Percentiles rank a stretch among this genome's conserved stretches.
Conservation (phyloP, 2,888 invertebrate species). For the Falcaria lacertinaria region DNA sequence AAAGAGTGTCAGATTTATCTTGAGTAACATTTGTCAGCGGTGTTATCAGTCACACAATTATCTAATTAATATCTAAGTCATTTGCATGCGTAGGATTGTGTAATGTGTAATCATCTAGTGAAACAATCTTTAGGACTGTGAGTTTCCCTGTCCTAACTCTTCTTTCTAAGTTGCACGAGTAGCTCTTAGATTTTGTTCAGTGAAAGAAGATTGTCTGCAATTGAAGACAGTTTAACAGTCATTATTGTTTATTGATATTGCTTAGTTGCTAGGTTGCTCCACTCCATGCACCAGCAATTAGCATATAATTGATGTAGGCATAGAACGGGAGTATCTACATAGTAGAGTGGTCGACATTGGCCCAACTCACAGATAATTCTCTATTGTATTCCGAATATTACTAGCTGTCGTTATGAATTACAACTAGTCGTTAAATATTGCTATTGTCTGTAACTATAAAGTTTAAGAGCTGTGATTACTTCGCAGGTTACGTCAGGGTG, state of each 20-base stretch:
- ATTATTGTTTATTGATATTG: no score
- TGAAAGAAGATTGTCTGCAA: no score
- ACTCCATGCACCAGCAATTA: constrained; percentile 17
- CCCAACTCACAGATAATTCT: constrained; percentile 39
- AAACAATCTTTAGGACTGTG: neutral
- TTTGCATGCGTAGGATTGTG: neutral
- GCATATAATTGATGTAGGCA: constrained; percentile 19
- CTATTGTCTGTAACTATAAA: constrained; percentile 31
- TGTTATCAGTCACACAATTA: constrained; percentile 1
- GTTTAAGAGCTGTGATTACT: constrained; percentile 23
- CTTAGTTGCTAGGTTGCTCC: no score
- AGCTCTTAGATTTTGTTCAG: no score
- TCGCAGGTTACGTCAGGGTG: neutral
- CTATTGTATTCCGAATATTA: constrained; percentile 45
- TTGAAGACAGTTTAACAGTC: no score
- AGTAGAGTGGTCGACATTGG: constrained; percentile 31
- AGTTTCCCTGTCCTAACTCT: neutral
- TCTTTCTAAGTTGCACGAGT: no score
- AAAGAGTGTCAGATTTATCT: no score
- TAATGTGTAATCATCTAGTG: neutral
- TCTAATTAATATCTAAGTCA: constrained; percentile 1
- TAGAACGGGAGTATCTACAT: constrained; percentile 5
- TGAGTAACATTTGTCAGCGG: neutral
- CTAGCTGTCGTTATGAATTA: constrained; percentile 50
- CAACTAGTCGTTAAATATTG: constrained; percentile 40